Percentiles rank a stretch among this genome's conserved stretches.
phyloP scores from a whole-genome alignment of 2,113 vertebrate genomes.

The Trogon melanurus region DNA sequence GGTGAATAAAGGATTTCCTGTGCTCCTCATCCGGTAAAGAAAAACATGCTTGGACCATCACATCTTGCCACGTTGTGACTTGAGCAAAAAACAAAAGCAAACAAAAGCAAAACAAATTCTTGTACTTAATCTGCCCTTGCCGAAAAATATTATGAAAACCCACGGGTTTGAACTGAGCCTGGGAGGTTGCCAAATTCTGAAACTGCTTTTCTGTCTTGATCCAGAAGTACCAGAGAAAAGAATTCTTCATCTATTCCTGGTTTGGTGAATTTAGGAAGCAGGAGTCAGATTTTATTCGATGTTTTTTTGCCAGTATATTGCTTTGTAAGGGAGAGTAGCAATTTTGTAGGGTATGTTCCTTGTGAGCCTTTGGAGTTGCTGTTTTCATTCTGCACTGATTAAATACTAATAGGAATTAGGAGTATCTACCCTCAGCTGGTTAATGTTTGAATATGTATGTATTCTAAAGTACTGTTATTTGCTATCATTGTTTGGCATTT shows the following conservation, averaged over 20 bases:
- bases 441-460: not conserved
- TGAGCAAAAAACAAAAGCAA: not conserved
- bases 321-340: not conserved
- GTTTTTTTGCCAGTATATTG: not conserved
- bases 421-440: not conserved
- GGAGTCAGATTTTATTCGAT: not conserved
- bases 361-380: not conserved
- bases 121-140: not conserved
- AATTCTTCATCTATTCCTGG: not conserved
- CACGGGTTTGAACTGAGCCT: not conserved
- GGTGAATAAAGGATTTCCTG: not conserved
- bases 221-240: not conserved
- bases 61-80: no score
- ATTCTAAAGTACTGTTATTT: not conserved
- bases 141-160: not conserved
- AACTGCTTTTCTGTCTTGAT: not conserved
- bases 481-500: not conserved
- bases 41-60: not conserved
- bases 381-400: not conserved
- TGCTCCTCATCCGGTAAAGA: not conserved
- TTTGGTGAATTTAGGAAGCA: not conserved
- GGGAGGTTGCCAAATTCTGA: not conserved
- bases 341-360: not conserved
- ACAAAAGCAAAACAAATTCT: not conserved
- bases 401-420: not conserved